A percentile compares a stretch with the other conserved stretches of the same genome.
Conservation (phyloP, 2,797 vertebrate species). For the Enteromius radiatus region DNA sequence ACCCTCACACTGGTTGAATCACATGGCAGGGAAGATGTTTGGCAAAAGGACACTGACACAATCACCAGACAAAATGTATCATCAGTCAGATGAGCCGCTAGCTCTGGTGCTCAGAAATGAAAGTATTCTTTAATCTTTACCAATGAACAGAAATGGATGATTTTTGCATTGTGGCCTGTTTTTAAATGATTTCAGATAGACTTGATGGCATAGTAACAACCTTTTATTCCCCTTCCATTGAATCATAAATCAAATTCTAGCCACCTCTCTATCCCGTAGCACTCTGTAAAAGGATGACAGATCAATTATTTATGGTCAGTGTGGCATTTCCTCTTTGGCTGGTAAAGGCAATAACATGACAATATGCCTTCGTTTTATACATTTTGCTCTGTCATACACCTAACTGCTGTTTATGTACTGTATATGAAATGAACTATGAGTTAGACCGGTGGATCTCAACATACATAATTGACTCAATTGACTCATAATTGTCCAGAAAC, state of each 20-base stretch:
- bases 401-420: background rate
- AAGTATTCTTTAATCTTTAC: background rate
- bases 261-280: background rate
- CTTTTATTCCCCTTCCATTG: no score
- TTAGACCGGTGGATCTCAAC: background rate
- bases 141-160: background rate
- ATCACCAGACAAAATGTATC: slow-evolving; percentile 59
- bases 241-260: background rate
- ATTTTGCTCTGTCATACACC: background rate
- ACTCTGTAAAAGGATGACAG: background rate
- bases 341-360: background rate
- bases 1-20: slow-evolving; percentile 69
- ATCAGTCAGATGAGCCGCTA: background rate
- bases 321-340: background rate
- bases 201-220: slow-evolving; percentile 2
- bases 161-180: background rate
- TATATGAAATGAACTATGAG: background rate
- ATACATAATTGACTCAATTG: background rate
- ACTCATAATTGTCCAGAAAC: background rate
- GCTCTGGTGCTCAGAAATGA: background rate
- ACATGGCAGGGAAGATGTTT: slow-evolving; percentile 66
- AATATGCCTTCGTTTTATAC: background rate
- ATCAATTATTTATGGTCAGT: slow-evolving; percentile 21
- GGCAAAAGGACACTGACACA: slow-evolving; percentile 56
- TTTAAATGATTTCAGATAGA: background rate